Base-by-base conservation (phyloP, 2,797 vertebrate genomes). In the Stomatorhinus walkeri region DNA sequence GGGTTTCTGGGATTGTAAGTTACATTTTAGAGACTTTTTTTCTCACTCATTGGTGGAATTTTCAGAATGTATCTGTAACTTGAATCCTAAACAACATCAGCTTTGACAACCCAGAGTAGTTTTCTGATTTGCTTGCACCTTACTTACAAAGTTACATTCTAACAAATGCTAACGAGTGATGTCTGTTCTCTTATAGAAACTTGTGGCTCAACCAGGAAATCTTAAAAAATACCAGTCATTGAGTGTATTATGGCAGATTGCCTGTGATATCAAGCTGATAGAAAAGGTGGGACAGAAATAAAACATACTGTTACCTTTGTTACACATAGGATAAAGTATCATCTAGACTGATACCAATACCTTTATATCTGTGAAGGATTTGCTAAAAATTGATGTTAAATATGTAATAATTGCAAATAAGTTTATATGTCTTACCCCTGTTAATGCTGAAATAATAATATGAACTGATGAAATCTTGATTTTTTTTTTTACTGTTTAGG, bases 241-340 rank as follows among this genome's bases (percentile, higher is more conserved):
- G 87, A 90, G 92, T 90, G 96, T 95, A 68, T 94, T 99, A 88
- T 97, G 95, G 94, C 97, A 98, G 92, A 94, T 96, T 91, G 96
- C 96, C 46, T 99, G 96, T 95, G 94, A 98, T 10, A 95, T 99
- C 36, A 92, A 97, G 90, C 93, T 99, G 43, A 94, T 99, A 46
- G 97, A 98, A 89, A 95, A 94, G 97, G 98, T 99, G 92, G 89
- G 16, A 22, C 52, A 36, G 16, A 59, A 54, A 22, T 36, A 12
- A 85, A 79, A 19, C 72, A 79, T 7, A 9, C n/a, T 83, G 79
- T 83, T 22, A 76, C 6, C 32, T 40, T 84, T 84, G 43, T 84
- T 9, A 49, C 46, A 84, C 46, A 28, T 7, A 12, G 22, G 22
- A 24, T 51, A 10, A 48, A 85, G 16, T 3, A 48, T 43, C 36